These are phyloP conservation scores for Platyscapa corneri DNA, from an alignment of 1,140 invertebrate species.

Conservation along the genomic window DNA sequence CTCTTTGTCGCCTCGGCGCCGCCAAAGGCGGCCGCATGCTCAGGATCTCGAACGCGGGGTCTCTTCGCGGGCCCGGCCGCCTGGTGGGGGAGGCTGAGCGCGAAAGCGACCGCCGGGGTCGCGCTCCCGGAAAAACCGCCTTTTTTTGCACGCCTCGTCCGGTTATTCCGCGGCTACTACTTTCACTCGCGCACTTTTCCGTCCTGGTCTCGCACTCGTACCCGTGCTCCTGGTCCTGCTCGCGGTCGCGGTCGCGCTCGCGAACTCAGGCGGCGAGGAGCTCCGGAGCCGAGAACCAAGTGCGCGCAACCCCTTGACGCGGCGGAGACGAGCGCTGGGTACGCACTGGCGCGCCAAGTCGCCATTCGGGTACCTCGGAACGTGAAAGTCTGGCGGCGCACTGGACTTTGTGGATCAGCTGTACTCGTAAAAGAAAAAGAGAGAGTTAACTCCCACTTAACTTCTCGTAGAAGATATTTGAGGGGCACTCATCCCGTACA, in stretches of 20 bases:
- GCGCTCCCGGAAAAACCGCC: conserved; percentile 18
- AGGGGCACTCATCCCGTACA: conserved; percentile 47
- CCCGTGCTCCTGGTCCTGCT: too few relatives aligned
- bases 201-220: too few relatives aligned
- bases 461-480: conserved; percentile 41
- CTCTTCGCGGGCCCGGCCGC: too few relatives aligned
- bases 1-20: neutral
- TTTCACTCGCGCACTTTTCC: conserved; percentile 40
- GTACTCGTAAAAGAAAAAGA: conserved; percentile 48
- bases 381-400: conserved; percentile 42
- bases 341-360: neutral
- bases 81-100: neutral
- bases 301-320: neutral
- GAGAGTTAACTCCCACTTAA: conserved; percentile 43
- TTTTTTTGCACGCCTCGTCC: conserved; percentile 25
- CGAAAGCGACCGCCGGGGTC: neutral
- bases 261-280: too few relatives aligned
- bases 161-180: conserved; percentile 26
- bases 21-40: neutral
- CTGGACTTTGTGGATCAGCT: conserved; percentile 41
- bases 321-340: neutral
- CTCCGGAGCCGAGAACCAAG: neutral
- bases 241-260: too few relatives aligned
- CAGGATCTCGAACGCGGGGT: neutral
- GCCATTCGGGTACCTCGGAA: conserved; percentile 19